Percentiles rank a stretch among this genome's conserved stretches.
Conservation (phyloP, 2,797 vertebrate species). For the Artibeus jamaicensis region DNA sequence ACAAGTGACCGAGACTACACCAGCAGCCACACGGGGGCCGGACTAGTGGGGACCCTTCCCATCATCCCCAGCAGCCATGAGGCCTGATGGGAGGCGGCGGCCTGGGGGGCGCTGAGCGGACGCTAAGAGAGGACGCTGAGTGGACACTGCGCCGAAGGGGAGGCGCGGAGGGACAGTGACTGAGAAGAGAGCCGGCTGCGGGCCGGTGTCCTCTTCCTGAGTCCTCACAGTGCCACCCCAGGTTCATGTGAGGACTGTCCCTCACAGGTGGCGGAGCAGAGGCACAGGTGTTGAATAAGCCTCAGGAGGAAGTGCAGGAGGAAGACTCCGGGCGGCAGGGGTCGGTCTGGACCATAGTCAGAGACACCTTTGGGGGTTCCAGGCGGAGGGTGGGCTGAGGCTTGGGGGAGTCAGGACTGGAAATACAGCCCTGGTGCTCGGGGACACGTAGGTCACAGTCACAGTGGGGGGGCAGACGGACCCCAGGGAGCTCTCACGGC, state of each 20-base stretch:
- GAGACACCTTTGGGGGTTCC: neutral
- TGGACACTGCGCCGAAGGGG: accelerated
- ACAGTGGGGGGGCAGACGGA: accelerated
- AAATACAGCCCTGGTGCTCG: neutral
- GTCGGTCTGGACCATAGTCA: accelerated
- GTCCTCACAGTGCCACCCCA: neutral
- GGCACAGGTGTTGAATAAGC: too few species aligned
- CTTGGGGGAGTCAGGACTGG: neutral
- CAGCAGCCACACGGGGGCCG: accelerated
- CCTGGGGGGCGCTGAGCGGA: accelerated
- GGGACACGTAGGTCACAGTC: neutral
- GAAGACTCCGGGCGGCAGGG: accelerated
- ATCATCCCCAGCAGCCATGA: neutral
- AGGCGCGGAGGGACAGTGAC: neutral
- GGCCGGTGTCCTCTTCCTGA: accelerated
- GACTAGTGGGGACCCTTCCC: accelerated
- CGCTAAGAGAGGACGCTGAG: neutral
- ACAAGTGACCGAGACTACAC: neutral
- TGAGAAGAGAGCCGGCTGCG: accelerated
- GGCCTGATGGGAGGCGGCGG: neutral
- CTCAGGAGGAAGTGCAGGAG: neutral
- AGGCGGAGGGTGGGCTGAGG: neutral
- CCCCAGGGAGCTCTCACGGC: neutral
- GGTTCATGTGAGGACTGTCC: neutral
- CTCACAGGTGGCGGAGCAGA: neutral